Percentiles rank a stretch among this genome's conserved stretches.
phyloP scores from a whole-genome alignment of 2,888 invertebrate genomes.

The Tridacna gigas region DNA sequence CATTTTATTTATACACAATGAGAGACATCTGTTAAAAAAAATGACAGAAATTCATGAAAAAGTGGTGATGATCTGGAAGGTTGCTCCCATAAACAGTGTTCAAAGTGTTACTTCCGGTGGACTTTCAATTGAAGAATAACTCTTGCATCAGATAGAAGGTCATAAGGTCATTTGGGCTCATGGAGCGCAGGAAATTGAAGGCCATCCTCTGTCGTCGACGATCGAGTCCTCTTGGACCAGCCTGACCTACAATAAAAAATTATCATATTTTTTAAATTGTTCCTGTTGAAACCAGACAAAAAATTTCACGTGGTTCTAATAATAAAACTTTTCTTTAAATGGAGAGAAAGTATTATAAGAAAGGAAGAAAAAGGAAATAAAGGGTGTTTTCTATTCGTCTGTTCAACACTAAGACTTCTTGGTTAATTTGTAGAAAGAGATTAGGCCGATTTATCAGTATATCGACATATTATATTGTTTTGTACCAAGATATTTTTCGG shows the following conservation, averaged over 20 bases:
- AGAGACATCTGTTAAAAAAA: too few species aligned
- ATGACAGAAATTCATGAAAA: neutral
- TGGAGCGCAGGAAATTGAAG: constrained; percentile 29
- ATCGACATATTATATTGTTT: too few species aligned
- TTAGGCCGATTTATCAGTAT: too few species aligned
- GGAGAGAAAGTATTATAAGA: neutral
- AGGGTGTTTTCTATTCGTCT: too few species aligned
- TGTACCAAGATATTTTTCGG: too few species aligned
- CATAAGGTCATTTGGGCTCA: constrained; percentile 35
- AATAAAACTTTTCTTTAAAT: too few species aligned
- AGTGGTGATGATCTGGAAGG: neutral
- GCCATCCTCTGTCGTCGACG: constrained; percentile 20
- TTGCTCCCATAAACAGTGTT: neutral
- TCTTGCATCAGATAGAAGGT: constrained; percentile 30
- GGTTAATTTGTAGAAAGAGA: too few species aligned
- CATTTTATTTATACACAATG: too few species aligned
- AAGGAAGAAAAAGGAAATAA: neutral
- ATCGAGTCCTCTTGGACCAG: constrained; percentile 14
- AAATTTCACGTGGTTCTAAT: neutral
- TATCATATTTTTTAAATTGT: neutral
- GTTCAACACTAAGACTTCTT: too few species aligned
- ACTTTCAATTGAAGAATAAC: constrained; percentile 23
- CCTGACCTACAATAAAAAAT: constrained; percentile 16
- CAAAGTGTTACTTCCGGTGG: neutral
- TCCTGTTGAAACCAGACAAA: neutral